These are phyloP conservation scores for Orius insidiosus DNA, from an alignment of 1,140 invertebrate species.

Conservation along the genomic window DNA sequence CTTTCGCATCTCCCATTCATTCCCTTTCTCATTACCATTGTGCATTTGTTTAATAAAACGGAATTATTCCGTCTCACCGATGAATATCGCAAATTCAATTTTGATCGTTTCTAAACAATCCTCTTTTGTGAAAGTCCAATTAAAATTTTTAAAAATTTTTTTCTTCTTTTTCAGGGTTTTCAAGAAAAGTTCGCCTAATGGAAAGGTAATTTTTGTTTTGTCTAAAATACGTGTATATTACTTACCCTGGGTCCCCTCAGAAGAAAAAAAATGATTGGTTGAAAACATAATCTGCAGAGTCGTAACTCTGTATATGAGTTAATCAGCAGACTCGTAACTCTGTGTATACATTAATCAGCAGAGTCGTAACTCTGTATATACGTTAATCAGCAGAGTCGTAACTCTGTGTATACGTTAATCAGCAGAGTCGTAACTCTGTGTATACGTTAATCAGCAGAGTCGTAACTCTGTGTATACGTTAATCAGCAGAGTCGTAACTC, in stretches of 20 bases:
- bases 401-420: too few relatives aligned
- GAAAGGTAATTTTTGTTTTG: constrained; percentile 41
- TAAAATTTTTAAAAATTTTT: neutral
- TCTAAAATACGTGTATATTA: neutral
- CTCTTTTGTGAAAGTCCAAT: neutral
- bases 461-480: too few relatives aligned
- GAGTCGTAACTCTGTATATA: too few relatives aligned
- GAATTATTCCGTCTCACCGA: neutral
- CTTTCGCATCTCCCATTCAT: neutral
- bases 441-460: too few relatives aligned
- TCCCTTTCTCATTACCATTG: neutral
- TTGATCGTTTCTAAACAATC: neutral
- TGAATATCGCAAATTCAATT: neutral
- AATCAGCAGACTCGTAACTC: too few relatives aligned
- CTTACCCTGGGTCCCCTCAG: neutral
- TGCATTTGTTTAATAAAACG: neutral
- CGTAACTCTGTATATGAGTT: too few relatives aligned
- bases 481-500: too few relatives aligned
- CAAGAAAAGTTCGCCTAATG: constrained; percentile 89
- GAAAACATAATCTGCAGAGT: too few relatives aligned
- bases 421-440: too few relatives aligned
- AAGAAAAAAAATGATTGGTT: neutral
- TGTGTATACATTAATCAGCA: too few relatives aligned
- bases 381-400: too few relatives aligned
- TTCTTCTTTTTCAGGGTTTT: constrained; percentile 43